Evolutionary conservation across 64 coral and sea anemone species (phyloP), one percentile per base, ranked within the genome.

Genomic region (Montipora cactus): DNA sequence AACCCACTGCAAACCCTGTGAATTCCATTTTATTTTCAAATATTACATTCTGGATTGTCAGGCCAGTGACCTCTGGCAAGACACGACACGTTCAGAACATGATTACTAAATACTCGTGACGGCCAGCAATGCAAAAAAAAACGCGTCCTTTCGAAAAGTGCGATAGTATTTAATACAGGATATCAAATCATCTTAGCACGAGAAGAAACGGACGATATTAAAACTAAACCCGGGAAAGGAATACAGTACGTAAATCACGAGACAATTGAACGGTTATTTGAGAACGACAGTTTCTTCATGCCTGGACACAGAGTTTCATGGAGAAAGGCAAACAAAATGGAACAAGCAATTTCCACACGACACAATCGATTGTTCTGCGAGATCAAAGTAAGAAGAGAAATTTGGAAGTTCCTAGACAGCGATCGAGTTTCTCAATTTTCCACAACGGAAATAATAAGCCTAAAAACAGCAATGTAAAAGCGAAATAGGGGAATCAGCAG

Each of bases 231-330:
- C 7, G 14, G 28, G 80, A 66, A 47, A 25, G 25, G 20, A 5
- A 47, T 8, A 68, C 61, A 84, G 11, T 19, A 71, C 66, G 82
- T 20, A 66, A 12, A 86, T 69, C 82, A 86, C 82, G 82, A 86
- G 82, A 86, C 82, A 86, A 86, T 78, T 72, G 16, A 72, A 86
- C 47, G 82, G 62, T 86, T 49, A 86, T 70, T 18, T 10, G 47
- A 86, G 44, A 68, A 84, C n/a, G 18, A 44, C 46, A 68, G 16
- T 50, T 86, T 11, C 53, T 57, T 86, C 82, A 86, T 52, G 82
- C 82, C 47, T 86, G 82, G 67, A 50, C 82, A 86, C 16, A 46
- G 16, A 13, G 8, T 86, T 71, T 78, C 14, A 78, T 49, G 12
- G 19, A 71, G 8, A 8, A 67, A 22, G 66, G 28, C 37, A 71